Conservation (phyloP, 2,888 invertebrate species). For the Bombylius major region DNA sequence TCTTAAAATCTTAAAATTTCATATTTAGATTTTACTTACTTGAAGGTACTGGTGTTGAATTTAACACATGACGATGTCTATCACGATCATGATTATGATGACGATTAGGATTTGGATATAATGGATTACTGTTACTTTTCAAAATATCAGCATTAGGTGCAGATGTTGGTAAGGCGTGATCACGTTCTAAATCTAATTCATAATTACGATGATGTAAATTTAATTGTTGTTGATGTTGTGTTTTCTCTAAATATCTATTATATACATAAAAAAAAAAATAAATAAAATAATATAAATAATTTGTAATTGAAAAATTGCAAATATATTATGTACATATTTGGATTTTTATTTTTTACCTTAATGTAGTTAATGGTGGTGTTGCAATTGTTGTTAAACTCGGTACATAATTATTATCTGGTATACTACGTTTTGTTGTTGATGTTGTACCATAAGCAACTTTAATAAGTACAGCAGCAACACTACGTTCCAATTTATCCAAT, state of each 20-base stretch:
- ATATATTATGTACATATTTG: neutral
- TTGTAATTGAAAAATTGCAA: neutral
- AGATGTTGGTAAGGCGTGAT: conserved; percentile 60
- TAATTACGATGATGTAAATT: conserved; percentile 39
- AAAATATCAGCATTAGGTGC: conserved; percentile 67
- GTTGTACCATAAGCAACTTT: conserved; percentile 56
- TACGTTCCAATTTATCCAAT: conserved; percentile 44
- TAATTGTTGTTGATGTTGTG: conserved; percentile 28
- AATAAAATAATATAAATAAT: conserved; percentile 3
- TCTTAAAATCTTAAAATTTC: neutral
- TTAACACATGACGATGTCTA: conserved; percentile 28
- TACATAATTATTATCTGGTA: conserved; percentile 47
- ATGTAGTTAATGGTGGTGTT: conserved; percentile 48
- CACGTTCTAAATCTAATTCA: conserved; percentile 57
- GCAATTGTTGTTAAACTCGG: conserved; percentile 49
- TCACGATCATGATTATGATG: conserved; percentile 36
- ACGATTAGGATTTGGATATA: conserved; percentile 59
- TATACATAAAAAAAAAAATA: neutral
- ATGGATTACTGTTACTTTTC: conserved; percentile 63
- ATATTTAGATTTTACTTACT: conserved; percentile 19
- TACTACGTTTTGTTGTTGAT: conserved; percentile 52
- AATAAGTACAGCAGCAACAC: conserved; percentile 53
- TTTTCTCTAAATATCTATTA: conserved; percentile 27
- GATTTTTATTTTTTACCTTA: conserved; percentile 28
- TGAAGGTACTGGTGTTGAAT: conserved; percentile 34